phyloP scores from a whole-genome alignment of 2,113 vertebrate species.

The Caranx melampygus region DNA sequence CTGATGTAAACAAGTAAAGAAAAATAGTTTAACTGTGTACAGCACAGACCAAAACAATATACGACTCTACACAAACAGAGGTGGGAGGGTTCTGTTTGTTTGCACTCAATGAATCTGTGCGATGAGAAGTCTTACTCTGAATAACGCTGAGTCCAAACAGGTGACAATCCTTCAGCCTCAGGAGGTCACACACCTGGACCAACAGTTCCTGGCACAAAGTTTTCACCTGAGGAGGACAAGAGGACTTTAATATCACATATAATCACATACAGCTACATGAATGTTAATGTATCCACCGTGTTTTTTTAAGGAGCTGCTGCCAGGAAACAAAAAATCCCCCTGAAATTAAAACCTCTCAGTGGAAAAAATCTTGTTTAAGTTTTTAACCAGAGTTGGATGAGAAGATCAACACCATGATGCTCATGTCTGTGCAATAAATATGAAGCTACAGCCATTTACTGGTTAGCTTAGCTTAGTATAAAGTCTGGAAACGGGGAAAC shows the following conservation, averaged over 20 bases:
- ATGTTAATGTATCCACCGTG: too few species aligned
- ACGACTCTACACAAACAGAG: background rate
- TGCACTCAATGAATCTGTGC: background rate
- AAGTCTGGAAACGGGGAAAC: background rate
- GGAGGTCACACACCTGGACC: conserved; percentile 96
- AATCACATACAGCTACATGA: too few species aligned
- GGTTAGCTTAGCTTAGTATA: background rate
- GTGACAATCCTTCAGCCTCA: conserved; percentile 96
- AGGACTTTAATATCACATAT: background rate
- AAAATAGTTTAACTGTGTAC: background rate
- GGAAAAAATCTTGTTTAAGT: background rate
- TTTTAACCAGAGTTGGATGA: background rate
- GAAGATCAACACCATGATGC: background rate
- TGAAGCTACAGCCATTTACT: background rate
- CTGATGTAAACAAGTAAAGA: background rate
- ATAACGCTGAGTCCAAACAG: conserved; percentile 98
- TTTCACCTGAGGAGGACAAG: conserved; percentile 87
- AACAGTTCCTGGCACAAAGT: conserved; percentile 95
- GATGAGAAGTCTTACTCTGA: conserved; percentile 89
- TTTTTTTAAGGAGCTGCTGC: conserved; percentile 8
- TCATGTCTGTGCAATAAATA: background rate
- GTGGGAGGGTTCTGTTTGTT: background rate
- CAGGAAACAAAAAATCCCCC: background rate
- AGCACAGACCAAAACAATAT: background rate
- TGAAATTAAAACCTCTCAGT: background rate